Base-by-base conservation (phyloP, 2,888 invertebrate species). In the Sylvicola cinctus region DNA sequence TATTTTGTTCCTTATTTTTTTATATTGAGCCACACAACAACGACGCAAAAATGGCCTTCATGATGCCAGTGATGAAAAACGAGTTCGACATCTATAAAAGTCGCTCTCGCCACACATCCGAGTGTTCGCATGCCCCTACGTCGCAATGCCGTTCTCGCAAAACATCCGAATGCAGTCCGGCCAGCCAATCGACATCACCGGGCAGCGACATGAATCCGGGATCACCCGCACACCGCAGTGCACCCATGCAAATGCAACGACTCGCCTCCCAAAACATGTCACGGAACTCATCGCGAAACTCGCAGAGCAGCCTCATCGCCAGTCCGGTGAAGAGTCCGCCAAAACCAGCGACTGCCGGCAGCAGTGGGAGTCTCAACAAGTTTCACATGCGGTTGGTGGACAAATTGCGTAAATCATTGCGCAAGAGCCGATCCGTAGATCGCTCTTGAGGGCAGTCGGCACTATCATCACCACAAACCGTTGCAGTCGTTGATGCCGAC, bases 21-120 rank as follows among this genome's bases (percentile, higher is more conserved):
- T n/a, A n/a, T n/a, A n/a, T n/a, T n/a, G 13, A 28, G 13, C 15
- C 23, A 34, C 3, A 20, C 3, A 14, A 17, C 16, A 29, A 34
- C 14, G 6, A 16, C 12, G 15, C 13, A 36, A 39, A 44, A 41
- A 87, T 87, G 87, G 87, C 87, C 66, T 87, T 87, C 63, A 85
- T 85, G 85, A 84, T 87, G 81, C 87, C 85, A 38, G 85, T 87
- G 43, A 73, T 87, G 62, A 85, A 85, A 65, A 87, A 85, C 64
- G 84, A 87, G 58, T 87, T 80, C 71, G 81, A 87, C 58, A 84
- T 87, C 51, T 87, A 87, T 67, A 75, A 79, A 43, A 46, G 50
- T 54, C 70, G 83, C 33, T 69, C 73, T 36, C 67, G 84, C 44
- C 69, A 77, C 43, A 67, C 71, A 29, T 81, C 81, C 7, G 83